Conservation (phyloP, 2,888 invertebrate genomes). For the Creontiades dilutus region DNA sequence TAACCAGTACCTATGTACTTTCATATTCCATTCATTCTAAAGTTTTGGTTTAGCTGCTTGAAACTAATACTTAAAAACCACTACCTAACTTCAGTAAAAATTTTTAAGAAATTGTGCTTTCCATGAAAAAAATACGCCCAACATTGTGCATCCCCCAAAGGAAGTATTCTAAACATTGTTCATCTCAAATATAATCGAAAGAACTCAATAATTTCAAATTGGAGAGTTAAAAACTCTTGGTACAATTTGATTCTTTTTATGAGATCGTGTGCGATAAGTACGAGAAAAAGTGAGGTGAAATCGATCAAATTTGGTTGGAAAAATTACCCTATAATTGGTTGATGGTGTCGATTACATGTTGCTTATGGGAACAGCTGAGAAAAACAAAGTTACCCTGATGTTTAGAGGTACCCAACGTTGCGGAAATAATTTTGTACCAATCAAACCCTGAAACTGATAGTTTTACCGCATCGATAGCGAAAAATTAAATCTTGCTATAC, state of each 20-base stretch:
- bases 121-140: background rate
- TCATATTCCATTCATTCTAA: no score
- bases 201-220: slow-evolving; percentile 9
- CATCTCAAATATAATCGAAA: slow-evolving; percentile 11
- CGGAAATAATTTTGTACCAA: slow-evolving; percentile 41
- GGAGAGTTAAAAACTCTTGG: background rate
- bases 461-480: no score
- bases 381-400: slow-evolving; percentile 5
- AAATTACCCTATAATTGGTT: slow-evolving; percentile 4
- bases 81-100: no score
- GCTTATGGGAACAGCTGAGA: background rate
- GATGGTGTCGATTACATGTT: background rate
- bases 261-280: background rate
- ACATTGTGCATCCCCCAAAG: slow-evolving; percentile 25
- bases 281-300: background rate
- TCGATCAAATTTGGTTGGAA: background rate
- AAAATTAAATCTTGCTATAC: no score
- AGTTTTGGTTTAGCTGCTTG: no score
- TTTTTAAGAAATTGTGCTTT: background rate
- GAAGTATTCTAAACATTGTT: background rate
- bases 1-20: no score
- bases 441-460: no score
- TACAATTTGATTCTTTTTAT: background rate
- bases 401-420: background rate
- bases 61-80: no score